Evolutionary conservation across 2,113 vertebrate species (phyloP), one percentile per base, ranked within the genome.

Genomic region (Apus apus): DNA sequence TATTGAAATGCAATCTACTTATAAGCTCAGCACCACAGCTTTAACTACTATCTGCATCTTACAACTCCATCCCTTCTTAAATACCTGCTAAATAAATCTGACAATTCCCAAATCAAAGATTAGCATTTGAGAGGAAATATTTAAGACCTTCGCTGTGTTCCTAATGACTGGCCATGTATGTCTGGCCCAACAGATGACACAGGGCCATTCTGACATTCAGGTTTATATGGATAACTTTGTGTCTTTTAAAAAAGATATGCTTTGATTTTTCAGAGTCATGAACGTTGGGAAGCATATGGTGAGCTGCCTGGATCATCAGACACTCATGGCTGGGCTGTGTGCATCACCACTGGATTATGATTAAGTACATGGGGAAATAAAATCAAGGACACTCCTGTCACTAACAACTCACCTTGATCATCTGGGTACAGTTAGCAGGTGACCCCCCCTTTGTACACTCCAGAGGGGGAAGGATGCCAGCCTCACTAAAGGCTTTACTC

Each of bases 331-430:
- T 73, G 71, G 66, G 62, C 62, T 5, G 22, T n/a, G 43, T 15
- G 12, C 30, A 7, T 38, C 1, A 1, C 26, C 70, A 46, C 7
- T 36, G 46, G 11, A 26, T 70, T 43, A 57, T 30, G 30, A 36
- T 32, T 11, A 50, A 19, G 27, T 13, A 73, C 11, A 15, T 2
- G 9, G 8, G 36, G 30, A 53, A 81, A 88, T 62, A 2, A 70
- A 79, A 54, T 23, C 16, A 43, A 6, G 16, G 30, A 30, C 43
- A 26, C 25, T 21, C 36, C 50, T 76, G 61, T 36, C 43, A 19
- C 54, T 51, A 68, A 56, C 29, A 60, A 90, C 98, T 95, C 94
- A 99, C 99, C 95, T 97, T 71, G 70, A 99, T 97, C 98, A 98
- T 98, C 75, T 96, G 96, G 38, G 94, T 57, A 20, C 99, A 99